These are phyloP conservation scores for Glyphotaelius pellucidus DNA, from an alignment of 2,888 invertebrate species.

Conservation along the genomic window DNA sequence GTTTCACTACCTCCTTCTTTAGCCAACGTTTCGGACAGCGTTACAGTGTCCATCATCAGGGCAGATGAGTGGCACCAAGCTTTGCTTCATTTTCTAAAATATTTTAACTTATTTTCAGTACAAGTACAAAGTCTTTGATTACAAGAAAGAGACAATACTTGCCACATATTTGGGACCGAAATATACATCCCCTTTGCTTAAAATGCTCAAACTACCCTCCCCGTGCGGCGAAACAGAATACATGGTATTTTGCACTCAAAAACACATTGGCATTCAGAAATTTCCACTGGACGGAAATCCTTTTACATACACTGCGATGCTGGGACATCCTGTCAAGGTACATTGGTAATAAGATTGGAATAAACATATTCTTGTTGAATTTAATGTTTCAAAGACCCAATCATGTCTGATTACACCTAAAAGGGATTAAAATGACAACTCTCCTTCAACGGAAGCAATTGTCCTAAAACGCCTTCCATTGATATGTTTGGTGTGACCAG, in stretches of 20 bases:
- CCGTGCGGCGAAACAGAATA: constrained; percentile 72
- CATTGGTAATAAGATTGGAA: constrained; percentile 47
- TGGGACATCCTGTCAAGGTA: constrained; percentile 83
- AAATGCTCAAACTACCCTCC: constrained; percentile 71
- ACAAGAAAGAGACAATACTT: constrained; percentile 80
- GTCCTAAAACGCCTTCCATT: too few species aligned
- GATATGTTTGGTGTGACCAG: too few species aligned
- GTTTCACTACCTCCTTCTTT: too few species aligned
- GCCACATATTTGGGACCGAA: constrained; percentile 84
- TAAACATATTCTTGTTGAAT: too few species aligned
- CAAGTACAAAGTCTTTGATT: constrained; percentile 84
- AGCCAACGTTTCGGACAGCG: too few species aligned
- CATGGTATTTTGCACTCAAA: constrained; percentile 80
- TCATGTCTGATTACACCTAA: too few species aligned
- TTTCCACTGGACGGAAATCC: constrained; percentile 87
- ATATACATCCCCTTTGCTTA: constrained; percentile 79
- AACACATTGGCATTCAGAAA: constrained; percentile 82
- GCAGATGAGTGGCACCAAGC: too few species aligned
- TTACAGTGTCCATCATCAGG: too few species aligned
- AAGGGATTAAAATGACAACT: too few species aligned
- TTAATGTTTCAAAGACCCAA: too few species aligned
- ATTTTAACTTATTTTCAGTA: constrained; percentile 71
- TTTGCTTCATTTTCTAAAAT: background rate
- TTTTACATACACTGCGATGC: constrained; percentile 79
- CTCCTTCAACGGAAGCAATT: too few species aligned